Conservation (phyloP, 2,888 invertebrate genomes). For the Lissonota sp. region DNA sequence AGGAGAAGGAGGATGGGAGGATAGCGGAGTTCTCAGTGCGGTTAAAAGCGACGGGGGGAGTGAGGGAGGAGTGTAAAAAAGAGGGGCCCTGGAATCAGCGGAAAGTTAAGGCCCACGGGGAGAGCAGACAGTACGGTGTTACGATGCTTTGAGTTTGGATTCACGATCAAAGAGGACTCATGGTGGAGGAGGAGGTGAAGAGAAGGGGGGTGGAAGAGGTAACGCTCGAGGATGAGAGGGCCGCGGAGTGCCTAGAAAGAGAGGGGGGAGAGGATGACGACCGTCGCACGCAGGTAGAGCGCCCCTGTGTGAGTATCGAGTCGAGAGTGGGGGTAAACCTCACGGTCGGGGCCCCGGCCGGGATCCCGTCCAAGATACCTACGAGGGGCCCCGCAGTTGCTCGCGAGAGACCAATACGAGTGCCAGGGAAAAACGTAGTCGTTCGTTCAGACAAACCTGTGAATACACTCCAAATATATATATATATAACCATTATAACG, state of each 20-base stretch:
- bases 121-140: constrained; percentile 61
- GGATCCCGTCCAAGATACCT: constrained; percentile 76
- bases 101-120: constrained; percentile 20
- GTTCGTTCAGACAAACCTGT: constrained; percentile 36
- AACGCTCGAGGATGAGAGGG: constrained; percentile 8
- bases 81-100: not conserved
- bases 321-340: constrained; percentile 65
- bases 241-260: constrained; percentile 27
- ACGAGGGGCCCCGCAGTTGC: constrained; percentile 78
- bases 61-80: constrained; percentile 8
- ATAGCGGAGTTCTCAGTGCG: constrained; percentile 55
- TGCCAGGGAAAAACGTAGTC: constrained; percentile 46
- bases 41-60: constrained; percentile 19
- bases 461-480: constrained; percentile 6
- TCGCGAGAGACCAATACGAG: constrained; percentile 76
- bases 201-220: constrained; percentile 33
- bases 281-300: constrained; percentile 68
- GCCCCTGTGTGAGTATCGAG: constrained; percentile 62
- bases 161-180: constrained; percentile 1
- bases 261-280: constrained; percentile 45
- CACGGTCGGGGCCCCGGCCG: constrained; percentile 78
- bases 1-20: not conserved
- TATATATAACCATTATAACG: constrained; percentile 25
- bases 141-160: constrained; percentile 49
- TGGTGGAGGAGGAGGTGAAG: constrained; percentile 29